These are phyloP conservation scores for Chloropsis cyanopogon DNA, from an alignment of 2,113 vertebrate genomes.

Conservation along the genomic window DNA sequence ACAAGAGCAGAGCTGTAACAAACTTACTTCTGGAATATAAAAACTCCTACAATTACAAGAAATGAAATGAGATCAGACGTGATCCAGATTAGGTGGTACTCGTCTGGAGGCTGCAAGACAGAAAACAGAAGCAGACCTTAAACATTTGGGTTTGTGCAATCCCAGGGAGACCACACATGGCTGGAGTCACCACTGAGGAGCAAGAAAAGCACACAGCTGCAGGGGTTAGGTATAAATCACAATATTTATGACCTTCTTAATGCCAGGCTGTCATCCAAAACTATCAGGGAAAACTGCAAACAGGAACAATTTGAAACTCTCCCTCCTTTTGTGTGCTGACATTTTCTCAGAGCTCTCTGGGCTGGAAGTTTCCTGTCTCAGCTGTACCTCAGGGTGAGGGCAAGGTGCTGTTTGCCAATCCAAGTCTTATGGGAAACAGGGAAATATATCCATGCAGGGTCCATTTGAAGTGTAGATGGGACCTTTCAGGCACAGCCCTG, in stretches of 20 bases:
- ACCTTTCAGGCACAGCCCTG: neutral
- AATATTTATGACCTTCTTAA: neutral
- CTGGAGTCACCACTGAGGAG: neutral
- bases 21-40: conserved; percentile 95
- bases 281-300: neutral
- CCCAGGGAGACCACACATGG: neutral
- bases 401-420: neutral
- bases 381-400: neutral
- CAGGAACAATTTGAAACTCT: neutral
- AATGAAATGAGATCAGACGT: conserved; percentile 88
- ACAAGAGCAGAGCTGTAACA: neutral
- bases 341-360: neutral
- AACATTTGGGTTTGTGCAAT: neutral
- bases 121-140: neutral
- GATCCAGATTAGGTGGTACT: conserved; percentile 92
- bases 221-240: neutral
- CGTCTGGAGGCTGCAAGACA: conserved; percentile 84
- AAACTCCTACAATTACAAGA: conserved; percentile 84
- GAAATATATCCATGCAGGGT: neutral
- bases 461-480: neutral
- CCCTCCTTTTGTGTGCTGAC: neutral
- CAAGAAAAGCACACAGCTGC: neutral
- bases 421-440: neutral
- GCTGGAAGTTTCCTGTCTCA: neutral
- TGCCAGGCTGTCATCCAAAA: neutral